Base-by-base conservation (phyloP, 2,113 vertebrate species). In the Phasianus colchicus region DNA sequence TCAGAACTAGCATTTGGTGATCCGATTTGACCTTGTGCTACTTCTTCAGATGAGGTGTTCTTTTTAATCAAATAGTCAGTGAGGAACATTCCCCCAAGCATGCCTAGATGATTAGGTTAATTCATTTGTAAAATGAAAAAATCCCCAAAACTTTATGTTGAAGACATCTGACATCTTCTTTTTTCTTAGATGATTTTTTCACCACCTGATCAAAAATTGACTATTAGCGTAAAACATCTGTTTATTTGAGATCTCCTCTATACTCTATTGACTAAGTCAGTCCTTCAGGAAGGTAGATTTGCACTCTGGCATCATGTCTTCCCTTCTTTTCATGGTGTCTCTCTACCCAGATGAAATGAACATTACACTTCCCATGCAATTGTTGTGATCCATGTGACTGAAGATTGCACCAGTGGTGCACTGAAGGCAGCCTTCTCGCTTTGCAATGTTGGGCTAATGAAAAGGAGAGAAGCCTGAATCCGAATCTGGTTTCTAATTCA, bases 301-400 rank as follows among this genome's bases (percentile, higher is more conserved):
- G 14, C 8, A 34, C 22, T 64, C n/a, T 9, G 34, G 60, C n/a
- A 66, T 40, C 38, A 52, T 13, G 20, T 1, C 42, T 69, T 43
- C 10, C 9, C 13, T 58, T 0, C 13, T 61, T 54, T 27, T 34
- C 4, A 47, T 30, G 14, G 58, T 7, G 13, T 74, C n/a, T 74
- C 7, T 55, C 42, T 87, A 48, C 20, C 13, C 63, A 25, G 13
- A 3, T 84, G 18, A 72, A 87, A 87, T 19, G 6, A 47, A 36
- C n/a, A 45, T 2, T 7, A 6, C 24, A 47, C 19, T 38, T 29
- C 29, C 34, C 20, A 22, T 27, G 5, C 7, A 36, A 73, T 11
- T 16, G 9, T 57, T 1, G 0, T 50, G 34, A 25, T 42, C 3
- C 4, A 17, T 16, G 36, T 38, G 32, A 11, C 19, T 34, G 47